Evolutionary conservation across 2,888 invertebrate species (phyloP).

Genomic region (Xanthorhoe designata): DNA sequence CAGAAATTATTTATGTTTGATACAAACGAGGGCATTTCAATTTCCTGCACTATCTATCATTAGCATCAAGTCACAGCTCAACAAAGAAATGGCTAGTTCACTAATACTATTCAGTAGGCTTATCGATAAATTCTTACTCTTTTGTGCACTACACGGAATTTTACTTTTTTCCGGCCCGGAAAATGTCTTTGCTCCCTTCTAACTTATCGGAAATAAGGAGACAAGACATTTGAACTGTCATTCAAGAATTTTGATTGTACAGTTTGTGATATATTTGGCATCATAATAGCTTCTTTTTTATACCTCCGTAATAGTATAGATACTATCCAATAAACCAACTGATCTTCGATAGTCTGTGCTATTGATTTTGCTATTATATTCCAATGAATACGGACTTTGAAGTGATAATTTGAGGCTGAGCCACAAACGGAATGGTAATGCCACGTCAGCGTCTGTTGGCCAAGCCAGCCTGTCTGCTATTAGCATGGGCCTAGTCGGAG

Average conservation of each 20-base stretch:
- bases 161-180: too few relatives aligned
- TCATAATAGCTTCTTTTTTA: too few relatives aligned
- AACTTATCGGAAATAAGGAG: too few relatives aligned
- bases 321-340: background rate
- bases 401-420: constrained; percentile 47
- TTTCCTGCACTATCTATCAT: constrained; percentile 29
- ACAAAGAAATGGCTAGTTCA: background rate
- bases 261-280: too few relatives aligned
- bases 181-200: too few relatives aligned
- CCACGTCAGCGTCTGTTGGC: constrained; percentile 18
- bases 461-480: background rate
- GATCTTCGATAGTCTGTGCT: constrained; percentile 8
- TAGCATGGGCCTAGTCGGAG: background rate
- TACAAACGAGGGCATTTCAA: constrained; percentile 27
- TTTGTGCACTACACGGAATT: too few relatives aligned
- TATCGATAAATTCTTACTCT: too few relatives aligned
- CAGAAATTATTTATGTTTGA: constrained; percentile 41
- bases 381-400: constrained; percentile 35
- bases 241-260: too few relatives aligned
- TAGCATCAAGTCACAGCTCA: constrained; percentile 11
- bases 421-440: constrained; percentile 31
- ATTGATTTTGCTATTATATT: constrained; percentile 46
- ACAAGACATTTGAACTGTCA: too few relatives aligned
- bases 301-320: too few relatives aligned
- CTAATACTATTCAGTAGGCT: too few relatives aligned